Conservation (phyloP, 2,797 vertebrate genomes). For the Sternotherus odoratus region DNA sequence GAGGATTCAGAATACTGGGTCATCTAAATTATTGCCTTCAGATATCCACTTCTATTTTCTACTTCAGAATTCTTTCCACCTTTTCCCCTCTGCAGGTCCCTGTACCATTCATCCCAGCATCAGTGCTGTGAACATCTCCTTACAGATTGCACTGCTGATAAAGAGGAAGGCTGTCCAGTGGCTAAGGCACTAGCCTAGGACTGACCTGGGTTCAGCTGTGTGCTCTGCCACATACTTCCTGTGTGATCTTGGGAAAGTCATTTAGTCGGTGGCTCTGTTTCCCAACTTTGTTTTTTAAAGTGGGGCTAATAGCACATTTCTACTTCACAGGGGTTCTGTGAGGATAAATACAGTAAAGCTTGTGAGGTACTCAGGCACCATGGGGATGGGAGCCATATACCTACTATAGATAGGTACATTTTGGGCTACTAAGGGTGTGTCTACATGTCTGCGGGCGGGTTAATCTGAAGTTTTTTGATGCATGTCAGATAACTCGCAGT, state of each 20-base stretch:
- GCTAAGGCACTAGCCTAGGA: neutral
- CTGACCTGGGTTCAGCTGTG: neutral
- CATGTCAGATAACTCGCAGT: neutral
- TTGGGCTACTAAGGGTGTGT: neutral
- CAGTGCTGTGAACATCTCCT: neutral
- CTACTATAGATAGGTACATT: neutral
- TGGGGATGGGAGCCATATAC: neutral
- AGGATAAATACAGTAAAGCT: neutral
- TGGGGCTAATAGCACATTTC: neutral
- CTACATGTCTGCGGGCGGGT: neutral
- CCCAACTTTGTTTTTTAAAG: neutral
- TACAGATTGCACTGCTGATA: neutral
- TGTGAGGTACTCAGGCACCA: neutral
- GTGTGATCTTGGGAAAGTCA: neutral
- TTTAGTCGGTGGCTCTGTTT: neutral
- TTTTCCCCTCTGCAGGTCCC: neutral
- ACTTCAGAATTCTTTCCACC: neutral
- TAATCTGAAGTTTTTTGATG: neutral
- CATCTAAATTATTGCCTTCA: fast-evolving
- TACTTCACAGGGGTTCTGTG: neutral
- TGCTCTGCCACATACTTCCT: neutral
- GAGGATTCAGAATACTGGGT: neutral
- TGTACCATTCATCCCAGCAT: fast-evolving
- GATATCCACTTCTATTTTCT: neutral
- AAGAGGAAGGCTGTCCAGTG: neutral